Conservation (phyloP, 2,797 vertebrate genomes). For the Pogonophryne albipinna region DNA sequence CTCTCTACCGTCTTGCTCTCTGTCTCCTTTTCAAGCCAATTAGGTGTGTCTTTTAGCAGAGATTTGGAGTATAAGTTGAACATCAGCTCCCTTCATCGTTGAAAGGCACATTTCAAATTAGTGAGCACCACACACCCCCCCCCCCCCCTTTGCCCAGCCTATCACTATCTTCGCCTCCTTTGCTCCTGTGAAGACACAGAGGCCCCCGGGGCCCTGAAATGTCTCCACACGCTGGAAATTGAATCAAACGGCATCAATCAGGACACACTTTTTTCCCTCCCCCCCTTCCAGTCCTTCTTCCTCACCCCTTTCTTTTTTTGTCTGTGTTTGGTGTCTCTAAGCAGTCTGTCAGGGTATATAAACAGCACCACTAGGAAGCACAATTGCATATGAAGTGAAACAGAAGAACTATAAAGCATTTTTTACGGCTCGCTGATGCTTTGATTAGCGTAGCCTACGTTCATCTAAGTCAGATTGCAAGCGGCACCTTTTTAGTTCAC, state of each 20-base stretch:
- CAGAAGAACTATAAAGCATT: slow-evolving; percentile 25
- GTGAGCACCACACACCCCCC: slow-evolving; percentile 38
- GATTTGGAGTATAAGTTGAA: slow-evolving; percentile 74
- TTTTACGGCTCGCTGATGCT: slow-evolving; percentile 34
- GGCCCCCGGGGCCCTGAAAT: slow-evolving; percentile 78
- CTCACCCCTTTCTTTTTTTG: slow-evolving; percentile 26
- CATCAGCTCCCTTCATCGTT: slow-evolving; percentile 79
- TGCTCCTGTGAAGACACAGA: slow-evolving; percentile 78
- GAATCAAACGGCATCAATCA: slow-evolving; percentile 86
- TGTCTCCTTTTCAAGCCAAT: slow-evolving; percentile 74
- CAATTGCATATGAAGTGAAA: slow-evolving; percentile 53
- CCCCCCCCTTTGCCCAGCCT: slow-evolving; percentile 12
- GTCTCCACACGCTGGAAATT: slow-evolving; percentile 85
- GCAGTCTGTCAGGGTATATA: slow-evolving; percentile 56
- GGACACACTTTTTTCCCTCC: slow-evolving; percentile 54
- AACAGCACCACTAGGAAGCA: slow-evolving; percentile 57
- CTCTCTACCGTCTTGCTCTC: slow-evolving; percentile 18
- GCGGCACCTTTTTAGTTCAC: slow-evolving; percentile 44
- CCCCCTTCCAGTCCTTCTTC: slow-evolving; percentile 52
- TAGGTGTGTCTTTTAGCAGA: slow-evolving; percentile 74
- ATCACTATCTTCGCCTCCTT: slow-evolving; percentile 64
- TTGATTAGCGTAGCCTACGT: slow-evolving; percentile 43
- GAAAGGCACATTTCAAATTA: slow-evolving; percentile 80
- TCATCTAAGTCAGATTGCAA: slow-evolving; percentile 44
- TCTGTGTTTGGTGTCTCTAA: slow-evolving; percentile 64